phyloP scores from a whole-genome alignment of 2,888 invertebrate species.

The Sussaba pulchella region DNA sequence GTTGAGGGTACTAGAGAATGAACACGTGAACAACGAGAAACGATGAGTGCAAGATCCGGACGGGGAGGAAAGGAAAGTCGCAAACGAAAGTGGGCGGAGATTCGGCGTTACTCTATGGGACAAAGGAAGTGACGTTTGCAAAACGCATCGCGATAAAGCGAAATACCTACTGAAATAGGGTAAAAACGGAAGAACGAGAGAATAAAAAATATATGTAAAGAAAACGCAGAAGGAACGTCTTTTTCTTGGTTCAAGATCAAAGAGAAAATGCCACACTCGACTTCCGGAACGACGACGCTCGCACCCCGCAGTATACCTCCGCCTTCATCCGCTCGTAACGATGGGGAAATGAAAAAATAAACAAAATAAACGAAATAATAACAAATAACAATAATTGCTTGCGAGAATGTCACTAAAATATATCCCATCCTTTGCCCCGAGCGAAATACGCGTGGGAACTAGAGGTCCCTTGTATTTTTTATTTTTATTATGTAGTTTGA shows the following conservation, averaged over 20 bases:
- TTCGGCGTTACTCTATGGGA: constrained; percentile 8
- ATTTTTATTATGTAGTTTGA: not conserved
- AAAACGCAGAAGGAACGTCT: constrained; percentile 41
- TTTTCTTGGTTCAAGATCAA: constrained; percentile 51
- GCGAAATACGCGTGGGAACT: not conserved
- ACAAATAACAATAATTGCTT: not conserved
- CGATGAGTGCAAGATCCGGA: not conserved
- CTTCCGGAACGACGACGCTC: constrained; percentile 21
- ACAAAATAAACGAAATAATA: constrained; percentile 4
- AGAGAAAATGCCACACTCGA: constrained; percentile 36
- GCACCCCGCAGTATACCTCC: not conserved
- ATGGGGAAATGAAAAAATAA: not conserved
- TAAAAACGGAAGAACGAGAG: constrained; percentile 19
- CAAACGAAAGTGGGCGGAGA: constrained; percentile 24
- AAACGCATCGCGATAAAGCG: constrained; percentile 5
- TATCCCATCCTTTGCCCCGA: not conserved
- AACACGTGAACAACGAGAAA: not conserved
- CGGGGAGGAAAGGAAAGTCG: not conserved
- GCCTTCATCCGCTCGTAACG: not conserved
- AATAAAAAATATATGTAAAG: constrained; percentile 23
- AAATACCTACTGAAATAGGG: not conserved
- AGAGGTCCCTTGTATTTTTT: not conserved
- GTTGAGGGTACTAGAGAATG: not conserved
- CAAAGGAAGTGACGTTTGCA: constrained; percentile 26
- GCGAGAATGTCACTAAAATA: not conserved